Conservation (phyloP, 2,888 invertebrate species). For the Amphiduros pacificus region DNA sequence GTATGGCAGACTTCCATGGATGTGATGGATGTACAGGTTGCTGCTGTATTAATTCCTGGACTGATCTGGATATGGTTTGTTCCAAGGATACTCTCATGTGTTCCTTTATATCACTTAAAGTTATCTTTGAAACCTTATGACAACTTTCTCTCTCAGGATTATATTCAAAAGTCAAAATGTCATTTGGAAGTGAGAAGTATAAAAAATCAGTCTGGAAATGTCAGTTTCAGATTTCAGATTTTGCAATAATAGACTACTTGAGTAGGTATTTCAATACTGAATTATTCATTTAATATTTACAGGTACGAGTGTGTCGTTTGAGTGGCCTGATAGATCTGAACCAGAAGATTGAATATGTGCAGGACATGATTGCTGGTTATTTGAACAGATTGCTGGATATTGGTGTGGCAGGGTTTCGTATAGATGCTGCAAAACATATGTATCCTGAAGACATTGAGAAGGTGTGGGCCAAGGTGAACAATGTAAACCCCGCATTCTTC, state of each 20-base stretch:
- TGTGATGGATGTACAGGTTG: constrained; percentile 32
- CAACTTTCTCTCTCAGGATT: too few species aligned
- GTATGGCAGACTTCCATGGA: constrained; percentile 66
- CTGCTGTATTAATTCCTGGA: constrained; percentile 31
- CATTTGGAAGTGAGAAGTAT: too few species aligned
- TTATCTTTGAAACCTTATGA: too few species aligned
- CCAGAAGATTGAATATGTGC: constrained; percentile 50
- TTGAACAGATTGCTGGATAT: constrained; percentile 42
- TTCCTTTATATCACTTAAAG: too few species aligned
- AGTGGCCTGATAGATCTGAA: constrained; percentile 64
- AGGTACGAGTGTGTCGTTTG: constrained; percentile 70
- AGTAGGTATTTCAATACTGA: too few species aligned
- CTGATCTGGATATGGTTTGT: constrained; percentile 33
- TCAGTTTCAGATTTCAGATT: too few species aligned
- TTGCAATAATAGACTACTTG: too few species aligned
- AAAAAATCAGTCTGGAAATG: too few species aligned
- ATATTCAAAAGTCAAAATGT: too few species aligned
- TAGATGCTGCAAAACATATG: constrained; percentile 55
- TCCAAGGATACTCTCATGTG: too few species aligned
- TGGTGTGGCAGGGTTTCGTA: constrained; percentile 51
- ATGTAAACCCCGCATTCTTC: constrained; percentile 30
- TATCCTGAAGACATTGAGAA: constrained; percentile 70
- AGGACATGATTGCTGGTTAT: constrained; percentile 35
- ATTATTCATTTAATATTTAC: too few species aligned
- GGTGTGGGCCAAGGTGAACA: constrained; percentile 64